Conservation (phyloP, 2,797 vertebrate species). For the Chanos chanos region DNA sequence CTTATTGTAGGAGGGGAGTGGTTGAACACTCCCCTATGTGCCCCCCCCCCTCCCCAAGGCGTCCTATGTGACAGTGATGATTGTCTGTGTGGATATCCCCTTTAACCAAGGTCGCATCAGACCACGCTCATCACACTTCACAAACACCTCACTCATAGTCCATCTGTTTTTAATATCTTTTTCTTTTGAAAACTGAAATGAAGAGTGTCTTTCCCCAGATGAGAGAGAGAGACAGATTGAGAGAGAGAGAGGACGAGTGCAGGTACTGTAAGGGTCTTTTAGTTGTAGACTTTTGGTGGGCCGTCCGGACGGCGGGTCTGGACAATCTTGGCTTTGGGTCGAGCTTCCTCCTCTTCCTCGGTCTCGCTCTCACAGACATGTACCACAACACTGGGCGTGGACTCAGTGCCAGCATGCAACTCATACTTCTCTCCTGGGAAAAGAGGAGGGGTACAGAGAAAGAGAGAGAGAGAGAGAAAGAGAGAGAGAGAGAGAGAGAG, state of each 20-base stretch:
- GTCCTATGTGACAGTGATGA: slow-evolving; percentile 24
- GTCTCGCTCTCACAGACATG: slow-evolving; percentile 93
- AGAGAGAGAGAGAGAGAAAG: neutral
- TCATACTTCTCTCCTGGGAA: slow-evolving; percentile 91
- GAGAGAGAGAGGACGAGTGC: slow-evolving; percentile 66
- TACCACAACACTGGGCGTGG: slow-evolving; percentile 95
- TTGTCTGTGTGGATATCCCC: slow-evolving; percentile 34
- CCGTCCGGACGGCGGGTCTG: slow-evolving; percentile 90
- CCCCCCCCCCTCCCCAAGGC: too few species aligned
- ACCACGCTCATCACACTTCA: slow-evolving; percentile 39
- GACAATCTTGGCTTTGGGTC: slow-evolving; percentile 88
- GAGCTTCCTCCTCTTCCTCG: slow-evolving; percentile 85
- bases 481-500: neutral
- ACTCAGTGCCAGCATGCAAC: slow-evolving; percentile 94
- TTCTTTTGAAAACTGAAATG: slow-evolving; percentile 75
- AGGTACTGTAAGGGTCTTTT: slow-evolving; percentile 56
- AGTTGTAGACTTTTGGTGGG: slow-evolving; percentile 71
- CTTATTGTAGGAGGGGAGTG: slow-evolving; percentile 1
- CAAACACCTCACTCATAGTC: slow-evolving; percentile 64
- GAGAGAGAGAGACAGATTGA: slow-evolving; percentile 63
- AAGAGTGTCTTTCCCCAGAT: slow-evolving; percentile 68
- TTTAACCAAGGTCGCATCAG: slow-evolving; percentile 23
- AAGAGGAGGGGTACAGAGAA: neutral
- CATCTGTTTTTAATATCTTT: slow-evolving; percentile 55
- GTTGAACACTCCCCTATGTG: neutral